These are phyloP conservation scores for Sphaeramia orbicularis DNA, from an alignment of 2,797 vertebrate genomes.

Conservation along the genomic window DNA sequence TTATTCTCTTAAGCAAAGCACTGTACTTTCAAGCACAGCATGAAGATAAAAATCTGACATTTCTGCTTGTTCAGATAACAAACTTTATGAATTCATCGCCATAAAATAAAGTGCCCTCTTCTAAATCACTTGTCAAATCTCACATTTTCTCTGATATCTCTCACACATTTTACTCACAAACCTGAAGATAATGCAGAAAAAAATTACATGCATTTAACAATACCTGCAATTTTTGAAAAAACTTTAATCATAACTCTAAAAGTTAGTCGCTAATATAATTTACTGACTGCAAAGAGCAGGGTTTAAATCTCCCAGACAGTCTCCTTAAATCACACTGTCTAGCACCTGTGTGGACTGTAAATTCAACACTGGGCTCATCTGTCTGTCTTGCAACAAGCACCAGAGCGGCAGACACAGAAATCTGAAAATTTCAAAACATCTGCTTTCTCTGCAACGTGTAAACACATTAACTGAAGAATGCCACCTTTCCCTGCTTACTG, in stretches of 20 bases:
- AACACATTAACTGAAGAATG: conserved; percentile 12
- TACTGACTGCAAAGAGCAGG: conserved; percentile 24
- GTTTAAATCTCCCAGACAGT: conserved; percentile 33
- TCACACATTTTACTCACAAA: background rate
- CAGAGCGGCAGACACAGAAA: conserved; percentile 36
- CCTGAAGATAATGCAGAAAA: conserved; percentile 10
- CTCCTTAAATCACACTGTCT: conserved; percentile 35
- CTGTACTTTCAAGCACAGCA: conserved; percentile 30
- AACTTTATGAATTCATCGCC: conserved; percentile 9
- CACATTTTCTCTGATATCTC: conserved; percentile 13
- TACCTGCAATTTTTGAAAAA: conserved; percentile 23
- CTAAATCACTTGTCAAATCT: conserved; percentile 26
- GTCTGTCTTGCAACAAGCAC: conserved; percentile 22
- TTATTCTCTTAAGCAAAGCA: conserved; percentile 33
- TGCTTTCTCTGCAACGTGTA: conserved; percentile 28
- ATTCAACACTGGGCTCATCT: conserved; percentile 28
- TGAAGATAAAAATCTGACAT: conserved; percentile 35
- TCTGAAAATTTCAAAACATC: conserved; percentile 24
- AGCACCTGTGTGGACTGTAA: conserved; percentile 41
- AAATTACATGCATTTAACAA: conserved; percentile 46
- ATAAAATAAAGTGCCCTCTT: conserved; percentile 20
- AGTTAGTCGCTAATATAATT: conserved; percentile 9
- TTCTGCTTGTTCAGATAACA: conserved; percentile 41
- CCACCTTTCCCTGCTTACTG: background rate
- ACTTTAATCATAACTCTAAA: conserved; percentile 30